Evolutionary conservation across 2,113 vertebrate species (phyloP), one percentile per base, ranked within the genome.

Genomic region (Zosterops lateralis): DNA sequence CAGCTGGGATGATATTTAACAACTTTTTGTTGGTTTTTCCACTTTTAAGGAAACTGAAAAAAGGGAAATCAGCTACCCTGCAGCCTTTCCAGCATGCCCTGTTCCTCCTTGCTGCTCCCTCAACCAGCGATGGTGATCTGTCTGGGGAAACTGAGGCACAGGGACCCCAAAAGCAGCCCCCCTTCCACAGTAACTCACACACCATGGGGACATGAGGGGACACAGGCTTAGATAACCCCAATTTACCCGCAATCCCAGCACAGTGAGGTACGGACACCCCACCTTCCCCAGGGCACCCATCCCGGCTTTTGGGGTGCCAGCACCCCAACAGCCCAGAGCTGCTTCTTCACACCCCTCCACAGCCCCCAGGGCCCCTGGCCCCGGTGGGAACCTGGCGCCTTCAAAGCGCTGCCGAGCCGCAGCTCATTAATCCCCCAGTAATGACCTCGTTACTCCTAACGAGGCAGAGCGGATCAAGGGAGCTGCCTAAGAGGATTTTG

Each of bases 381-480:
- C 72, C 0, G 12, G 56, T 96, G 94, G 89, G 92, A 96, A 89
- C 91, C 77, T 45, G n/a, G 25, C 1, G 0, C 73, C 91, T 92
- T 96, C 91, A 95, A 94, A 82, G 84, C 17, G 0, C 61, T 83
- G 87, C 81, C 5, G 19, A 91, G 78, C 25, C 1, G 7, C 77
- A 71, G 91, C 81, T 84, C 92, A 91, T 89, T 93, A 96, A 95
- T 96, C 91, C 94, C 77, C 74, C 73, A 28, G 48, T 92, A 96
- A 96, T 92, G 80, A 95, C 87, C 94, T 96, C 70, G 66, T 96
- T 94, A 96, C 71, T 96, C 61, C 84, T 94, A 95, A 94, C 84
- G 47, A 94, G 77, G 64, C 48, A 8, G 57, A 80, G 67, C 25
- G 8, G 89, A 94, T 95, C 92, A 94, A 95, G 92, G 53, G 77